Percentiles rank a stretch among this genome's conserved stretches.
Conservation (phyloP, 2,888 invertebrate genomes). For the Graphium colonna region DNA sequence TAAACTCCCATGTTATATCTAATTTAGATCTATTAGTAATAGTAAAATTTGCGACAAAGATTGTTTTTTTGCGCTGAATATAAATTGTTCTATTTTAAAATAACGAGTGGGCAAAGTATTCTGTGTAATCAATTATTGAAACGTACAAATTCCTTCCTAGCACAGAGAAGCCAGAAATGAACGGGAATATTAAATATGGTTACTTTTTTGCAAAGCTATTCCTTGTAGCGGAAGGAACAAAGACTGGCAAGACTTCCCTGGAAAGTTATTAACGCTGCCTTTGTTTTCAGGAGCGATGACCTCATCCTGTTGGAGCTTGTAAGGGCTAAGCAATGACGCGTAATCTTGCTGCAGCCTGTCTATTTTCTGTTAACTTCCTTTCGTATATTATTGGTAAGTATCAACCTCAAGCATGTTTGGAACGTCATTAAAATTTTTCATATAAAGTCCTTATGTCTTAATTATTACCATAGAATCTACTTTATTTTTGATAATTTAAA, state of each 20-base stretch:
- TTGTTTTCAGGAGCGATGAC: conserved; percentile 71
- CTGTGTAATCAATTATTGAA: too few relatives aligned
- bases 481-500: too few relatives aligned
- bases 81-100: too few relatives aligned
- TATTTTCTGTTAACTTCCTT: conserved; percentile 72
- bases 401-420: neutral
- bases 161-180: neutral
- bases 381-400: conserved; percentile 71
- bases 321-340: conserved; percentile 57
- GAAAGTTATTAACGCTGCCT: conserved; percentile 54
- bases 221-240: conserved; percentile 14
- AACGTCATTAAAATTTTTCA: too few relatives aligned
- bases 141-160: too few relatives aligned
- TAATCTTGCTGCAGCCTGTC: conserved; percentile 51
- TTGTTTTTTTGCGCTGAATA: too few relatives aligned
- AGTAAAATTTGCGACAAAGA: too few relatives aligned
- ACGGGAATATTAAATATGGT: conserved; percentile 12
- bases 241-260: conserved; percentile 34
- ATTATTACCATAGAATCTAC: too few relatives aligned
- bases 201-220: conserved; percentile 1
- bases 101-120: too few relatives aligned
- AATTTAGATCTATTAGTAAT: too few relatives aligned
- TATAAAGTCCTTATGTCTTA: too few relatives aligned
- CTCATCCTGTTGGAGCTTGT: conserved; percentile 39
- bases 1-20: too few relatives aligned